Percentiles rank a stretch among this genome's conserved stretches.
phyloP scores from a whole-genome alignment of 2,797 vertebrate species.

The Lateolabrax maculatus region DNA sequence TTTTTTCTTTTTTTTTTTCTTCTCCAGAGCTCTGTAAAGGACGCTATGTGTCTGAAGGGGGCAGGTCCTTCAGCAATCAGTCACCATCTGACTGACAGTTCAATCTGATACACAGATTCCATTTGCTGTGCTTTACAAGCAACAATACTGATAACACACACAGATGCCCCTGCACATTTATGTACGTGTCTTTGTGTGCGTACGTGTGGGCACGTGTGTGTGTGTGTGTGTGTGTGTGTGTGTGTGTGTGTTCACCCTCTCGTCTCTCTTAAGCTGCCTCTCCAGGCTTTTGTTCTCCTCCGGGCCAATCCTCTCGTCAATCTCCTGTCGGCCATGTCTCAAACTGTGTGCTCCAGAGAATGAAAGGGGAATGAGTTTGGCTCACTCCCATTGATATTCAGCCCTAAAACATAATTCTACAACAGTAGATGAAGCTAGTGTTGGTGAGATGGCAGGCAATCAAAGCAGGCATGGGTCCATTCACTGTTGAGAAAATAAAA shows the following conservation, averaged over 20 bases:
- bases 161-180: constrained; percentile 53
- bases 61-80: constrained; percentile 70
- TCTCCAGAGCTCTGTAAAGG: constrained; percentile 40
- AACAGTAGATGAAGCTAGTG: constrained; percentile 16
- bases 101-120: constrained; percentile 84
- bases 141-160: constrained; percentile 67
- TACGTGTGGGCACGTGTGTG: background rate
- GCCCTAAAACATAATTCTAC: constrained; percentile 47
- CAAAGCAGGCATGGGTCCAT: constrained; percentile 35
- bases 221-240: constrained; percentile 1
- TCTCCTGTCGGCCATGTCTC: constrained; percentile 63
- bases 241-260: constrained; percentile 36
- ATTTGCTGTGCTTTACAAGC: constrained; percentile 76
- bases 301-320: constrained; percentile 70
- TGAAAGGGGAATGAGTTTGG: constrained; percentile 62
- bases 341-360: constrained; percentile 42
- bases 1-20: constrained; percentile 39
- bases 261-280: constrained; percentile 62
- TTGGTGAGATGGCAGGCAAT: constrained; percentile 40
- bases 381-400: constrained; percentile 49
- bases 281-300: constrained; percentile 65
- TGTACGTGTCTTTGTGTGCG: constrained; percentile 9
- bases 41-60: constrained; percentile 63
- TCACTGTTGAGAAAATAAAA: constrained; percentile 63
- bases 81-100: constrained; percentile 81